These are phyloP conservation scores for Notamacropus eugenii DNA, from an alignment of 2,797 vertebrate species.

Conservation along the genomic window DNA sequence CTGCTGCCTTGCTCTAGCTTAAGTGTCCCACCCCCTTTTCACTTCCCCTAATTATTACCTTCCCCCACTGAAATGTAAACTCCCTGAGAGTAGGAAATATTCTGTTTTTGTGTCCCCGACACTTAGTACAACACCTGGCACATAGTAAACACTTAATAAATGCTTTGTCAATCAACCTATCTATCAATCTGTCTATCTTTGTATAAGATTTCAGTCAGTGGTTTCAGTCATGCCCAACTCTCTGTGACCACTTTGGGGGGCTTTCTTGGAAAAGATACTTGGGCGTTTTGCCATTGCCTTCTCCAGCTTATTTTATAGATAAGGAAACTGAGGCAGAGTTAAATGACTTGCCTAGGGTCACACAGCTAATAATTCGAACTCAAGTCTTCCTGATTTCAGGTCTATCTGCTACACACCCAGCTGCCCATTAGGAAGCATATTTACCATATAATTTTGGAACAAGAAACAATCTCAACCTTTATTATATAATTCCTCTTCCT, in stretches of 20 bases:
- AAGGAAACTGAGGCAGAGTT: neutral
- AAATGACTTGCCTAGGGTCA: neutral
- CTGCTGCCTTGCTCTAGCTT: neutral
- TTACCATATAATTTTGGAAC: slow-evolving; percentile 18
- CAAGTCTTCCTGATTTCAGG: neutral
- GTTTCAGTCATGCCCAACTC: neutral
- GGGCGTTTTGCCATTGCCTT: neutral
- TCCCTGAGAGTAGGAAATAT: neutral
- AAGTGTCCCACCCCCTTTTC: neutral
- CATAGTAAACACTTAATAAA: neutral
- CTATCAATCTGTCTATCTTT: neutral
- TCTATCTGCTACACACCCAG: neutral
- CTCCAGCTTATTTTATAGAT: neutral
- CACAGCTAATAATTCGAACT: neutral
- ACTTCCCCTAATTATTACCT: neutral
- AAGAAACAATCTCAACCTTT: slow-evolving; percentile 22
- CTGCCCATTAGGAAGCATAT: neutral
- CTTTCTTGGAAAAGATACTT: neutral
- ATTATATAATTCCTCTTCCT: neutral
- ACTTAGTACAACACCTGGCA: neutral
- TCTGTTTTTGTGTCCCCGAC: neutral
- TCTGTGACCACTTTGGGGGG: neutral
- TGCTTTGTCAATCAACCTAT: neutral
- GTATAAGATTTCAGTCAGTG: no score
- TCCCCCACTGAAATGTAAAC: neutral